Conservation (phyloP, 2,113 vertebrate species). For the human (Homo sapiens) region GRCh38 chrX:83441001-83441500, state of each 20-base stretch:
- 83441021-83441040: not conserved
- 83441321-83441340: not conserved
- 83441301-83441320: not conserved
- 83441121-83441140: not conserved
- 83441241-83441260: not conserved
- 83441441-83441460: not conserved
- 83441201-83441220: not conserved
- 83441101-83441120: not conserved
- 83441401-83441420: not conserved
- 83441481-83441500: constrained; percentile 31
- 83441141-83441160: not conserved
- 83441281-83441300: not conserved
- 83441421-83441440: not conserved
- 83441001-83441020: not conserved
- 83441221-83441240: not conserved
- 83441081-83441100: not conserved
- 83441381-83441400: not conserved
- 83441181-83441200: not conserved
- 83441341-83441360: not conserved
- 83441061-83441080: not conserved
- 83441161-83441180: not conserved
- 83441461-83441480: not conserved
- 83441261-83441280: not conserved
- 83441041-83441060: not conserved
- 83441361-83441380: not conserved